Conservation (phyloP, 2,888 invertebrate species). For the Lithophane semibrunnea region DNA sequence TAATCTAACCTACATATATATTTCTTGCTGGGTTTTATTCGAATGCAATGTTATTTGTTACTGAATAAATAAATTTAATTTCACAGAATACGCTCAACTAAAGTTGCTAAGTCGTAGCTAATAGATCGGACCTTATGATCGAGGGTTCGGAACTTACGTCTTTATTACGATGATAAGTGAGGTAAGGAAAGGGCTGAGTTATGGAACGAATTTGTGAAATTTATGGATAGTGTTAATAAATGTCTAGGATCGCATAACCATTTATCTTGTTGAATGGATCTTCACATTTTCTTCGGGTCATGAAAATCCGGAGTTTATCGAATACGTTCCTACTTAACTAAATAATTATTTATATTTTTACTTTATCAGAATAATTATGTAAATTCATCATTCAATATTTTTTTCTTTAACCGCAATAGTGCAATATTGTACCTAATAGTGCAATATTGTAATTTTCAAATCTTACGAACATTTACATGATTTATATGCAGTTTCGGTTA, state of each 20-base stretch:
- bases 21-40: background rate
- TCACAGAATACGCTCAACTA: background rate
- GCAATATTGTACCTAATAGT: no score
- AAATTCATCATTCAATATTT: background rate
- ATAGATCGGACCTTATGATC: conserved; percentile 33
- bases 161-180: conserved; percentile 55
- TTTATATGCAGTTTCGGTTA: background rate
- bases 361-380: background rate
- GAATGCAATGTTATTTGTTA: background rate
- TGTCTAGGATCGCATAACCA: conserved; percentile 31
- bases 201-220: conserved; percentile 50
- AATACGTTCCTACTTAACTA: no score
- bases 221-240: conserved; percentile 56
- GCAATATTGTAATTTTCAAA: background rate
- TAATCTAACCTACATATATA: background rate
- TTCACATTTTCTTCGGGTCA: conserved; percentile 11
- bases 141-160: conserved; percentile 51
- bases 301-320: background rate
- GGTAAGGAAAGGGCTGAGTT: conserved; percentile 47
- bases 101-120: conserved; percentile 10
- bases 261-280: conserved; percentile 29
- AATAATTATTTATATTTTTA: no score
- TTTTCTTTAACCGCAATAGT: background rate
- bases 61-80: background rate
- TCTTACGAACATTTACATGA: background rate